A percentile compares a stretch with the other conserved stretches of the same genome.
Evolutionary conservation across 2,888 invertebrate genomes (phyloP).

Genomic region (Lasioglossum zephyrum): DNA sequence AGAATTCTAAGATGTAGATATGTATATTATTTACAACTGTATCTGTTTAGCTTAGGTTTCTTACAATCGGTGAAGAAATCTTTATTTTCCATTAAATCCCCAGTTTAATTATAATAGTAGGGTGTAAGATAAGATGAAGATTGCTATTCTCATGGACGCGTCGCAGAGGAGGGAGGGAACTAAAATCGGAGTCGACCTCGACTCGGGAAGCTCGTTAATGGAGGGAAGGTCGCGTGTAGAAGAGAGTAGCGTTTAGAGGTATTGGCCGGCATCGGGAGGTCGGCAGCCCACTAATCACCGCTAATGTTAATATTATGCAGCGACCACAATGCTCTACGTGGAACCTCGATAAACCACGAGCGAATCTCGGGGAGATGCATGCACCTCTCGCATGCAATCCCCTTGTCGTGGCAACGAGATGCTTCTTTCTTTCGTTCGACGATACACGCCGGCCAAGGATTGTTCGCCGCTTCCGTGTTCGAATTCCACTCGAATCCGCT

Average conservation of each 20-base stretch:
- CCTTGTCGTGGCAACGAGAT: conserved; percentile 63
- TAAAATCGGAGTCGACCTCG: conserved; percentile 65
- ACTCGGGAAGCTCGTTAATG: conserved; percentile 79
- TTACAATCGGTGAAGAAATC: not conserved
- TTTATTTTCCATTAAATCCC: not conserved
- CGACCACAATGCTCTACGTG: conserved; percentile 81
- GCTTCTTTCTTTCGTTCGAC: conserved; percentile 33
- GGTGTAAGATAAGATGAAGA: not conserved
- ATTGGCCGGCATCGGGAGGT: conserved; percentile 73
- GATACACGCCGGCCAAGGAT: conserved; percentile 35
- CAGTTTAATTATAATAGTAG: not conserved
- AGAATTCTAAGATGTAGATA: too few relatives aligned
- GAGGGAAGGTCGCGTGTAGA: conserved; percentile 78
- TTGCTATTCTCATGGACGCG: conserved; percentile 35
- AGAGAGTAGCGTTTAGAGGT: conserved; percentile 71
- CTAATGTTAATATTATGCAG: conserved; percentile 84
- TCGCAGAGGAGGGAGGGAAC: conserved; percentile 54
- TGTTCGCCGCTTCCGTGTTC: conserved; percentile 49
- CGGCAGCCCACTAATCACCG: conserved; percentile 82
- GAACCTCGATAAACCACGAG: conserved; percentile 78
- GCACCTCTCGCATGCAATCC: conserved; percentile 80
- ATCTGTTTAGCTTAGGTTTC: too few relatives aligned
- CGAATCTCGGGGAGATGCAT: conserved; percentile 77
- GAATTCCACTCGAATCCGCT: conserved; percentile 18
- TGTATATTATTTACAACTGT: too few relatives aligned